These are phyloP conservation scores for Drosophila gunungcola DNA, from an alignment of 1,140 invertebrate genomes.

Conservation along the genomic window DNA sequence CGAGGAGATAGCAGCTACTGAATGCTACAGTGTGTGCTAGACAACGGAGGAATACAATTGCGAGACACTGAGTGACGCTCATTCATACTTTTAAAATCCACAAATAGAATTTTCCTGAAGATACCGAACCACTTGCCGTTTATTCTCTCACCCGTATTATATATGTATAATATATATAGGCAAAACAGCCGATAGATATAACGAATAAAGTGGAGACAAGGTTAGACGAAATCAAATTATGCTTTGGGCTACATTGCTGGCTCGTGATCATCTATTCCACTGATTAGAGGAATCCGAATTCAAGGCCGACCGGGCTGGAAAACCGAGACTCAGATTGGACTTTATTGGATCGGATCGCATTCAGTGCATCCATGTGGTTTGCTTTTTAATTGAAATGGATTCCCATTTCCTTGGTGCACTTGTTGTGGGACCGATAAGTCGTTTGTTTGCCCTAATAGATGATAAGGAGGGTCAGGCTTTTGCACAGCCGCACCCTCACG, in stretches of 20 bases:
- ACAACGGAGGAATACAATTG: conserved; percentile 19
- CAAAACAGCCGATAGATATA: conserved; percentile 24
- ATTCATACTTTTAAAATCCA: conserved; percentile 48
- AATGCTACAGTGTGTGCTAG: conserved; percentile 4
- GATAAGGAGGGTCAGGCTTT: conserved; percentile 53
- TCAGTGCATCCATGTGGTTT: neutral
- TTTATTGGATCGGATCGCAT: conserved; percentile 1
- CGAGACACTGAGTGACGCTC: conserved; percentile 16
- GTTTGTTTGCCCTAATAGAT: conserved; percentile 41
- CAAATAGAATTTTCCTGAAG: conserved; percentile 42
- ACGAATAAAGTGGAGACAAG: conserved; percentile 45
- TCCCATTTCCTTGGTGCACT: conserved; percentile 24
- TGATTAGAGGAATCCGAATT: conserved; percentile 32
- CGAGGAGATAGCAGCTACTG: conserved; percentile 15
- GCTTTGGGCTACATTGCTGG: conserved; percentile 27
- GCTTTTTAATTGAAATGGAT: conserved; percentile 8
- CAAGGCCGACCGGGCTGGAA: conserved; percentile 21
- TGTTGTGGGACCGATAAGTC: conserved; percentile 30
- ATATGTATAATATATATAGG: too few species aligned
- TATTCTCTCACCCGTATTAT: neutral
- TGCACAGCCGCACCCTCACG: conserved; percentile 35
- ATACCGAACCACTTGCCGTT: conserved; percentile 8
- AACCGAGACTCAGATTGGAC: conserved; percentile 9
- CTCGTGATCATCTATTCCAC: conserved; percentile 36
- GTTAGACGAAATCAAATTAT: conserved; percentile 54